Base-by-base conservation (phyloP, 2,113 vertebrate genomes). In the Suricata suricatta region DNA sequence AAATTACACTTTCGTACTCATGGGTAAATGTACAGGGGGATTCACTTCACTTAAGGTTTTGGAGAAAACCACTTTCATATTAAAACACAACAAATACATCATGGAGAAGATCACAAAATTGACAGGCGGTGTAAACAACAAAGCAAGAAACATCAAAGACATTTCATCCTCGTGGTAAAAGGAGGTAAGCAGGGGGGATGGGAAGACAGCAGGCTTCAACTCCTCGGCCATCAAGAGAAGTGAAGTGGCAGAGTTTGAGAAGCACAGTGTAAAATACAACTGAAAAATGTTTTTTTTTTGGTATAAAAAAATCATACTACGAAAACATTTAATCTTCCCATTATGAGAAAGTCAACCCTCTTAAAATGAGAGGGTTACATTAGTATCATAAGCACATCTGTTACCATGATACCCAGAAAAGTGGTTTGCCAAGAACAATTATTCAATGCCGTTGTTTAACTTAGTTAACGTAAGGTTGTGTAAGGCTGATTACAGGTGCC, bases 201-300 rank as follows among this genome's bases (percentile, higher is more conserved):
- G 57, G 71, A 60, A 79, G 90, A 72, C 33, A 47, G 0, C 25
- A 64, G 29, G n/a, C 19, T 86, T 81, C 38, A 64, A 29, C 3
- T 72, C 71, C 27, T 86, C 79, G 47, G 63, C 29, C 16, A 9
- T 89, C 64, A 66, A 86, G 44, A 94, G 44, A 96, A 89, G 38
- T 17, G n/a, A 94, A 50, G 35, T n/a, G 54, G 69, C 83, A 79
- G 92, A 27, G 13, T 57, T 50, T 91, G 68, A 92, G 77, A 72
- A 93, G 13, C 3, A 60, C n/a, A 74, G 14, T 68, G 71, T 96
- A 64, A 93, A 92, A 60, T 79, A 35, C 10, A 88, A 84, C 33
- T 47, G 38, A 83, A 88, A 95, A 95, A 95, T 76, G 64, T 81
- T 60, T 93, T 81, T 60, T 93, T 93, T 85, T 92, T 77, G 68